phyloP scores from a whole-genome alignment of 2,797 vertebrate genomes.

The Paratrypauchen microcephalus region DNA sequence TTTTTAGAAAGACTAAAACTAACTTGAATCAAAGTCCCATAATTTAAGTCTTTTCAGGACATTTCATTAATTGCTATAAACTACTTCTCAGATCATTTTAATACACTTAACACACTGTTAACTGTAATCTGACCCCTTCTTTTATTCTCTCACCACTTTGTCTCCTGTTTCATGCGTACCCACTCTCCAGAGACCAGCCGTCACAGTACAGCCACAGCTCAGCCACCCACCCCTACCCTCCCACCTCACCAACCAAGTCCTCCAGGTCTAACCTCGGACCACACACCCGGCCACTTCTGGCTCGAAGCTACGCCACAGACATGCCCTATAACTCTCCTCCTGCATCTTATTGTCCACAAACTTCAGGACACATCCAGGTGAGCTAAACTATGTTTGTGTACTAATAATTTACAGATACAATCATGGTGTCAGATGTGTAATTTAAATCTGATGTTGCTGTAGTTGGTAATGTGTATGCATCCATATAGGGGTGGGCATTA shows the following conservation, averaged over 20 bases:
- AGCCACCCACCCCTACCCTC: slow-evolving; percentile 42
- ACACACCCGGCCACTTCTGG: slow-evolving; percentile 44
- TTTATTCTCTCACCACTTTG: slow-evolving; percentile 25
- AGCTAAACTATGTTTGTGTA: background rate
- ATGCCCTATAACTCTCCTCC: slow-evolving; percentile 35
- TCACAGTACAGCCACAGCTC: slow-evolving; percentile 43
- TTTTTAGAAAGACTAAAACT: too few species aligned
- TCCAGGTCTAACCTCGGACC: slow-evolving; percentile 68
- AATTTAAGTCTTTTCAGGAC: too few species aligned
- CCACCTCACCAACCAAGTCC: slow-evolving; percentile 68
- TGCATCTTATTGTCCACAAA: slow-evolving; percentile 22
- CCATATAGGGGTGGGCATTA: too few species aligned
- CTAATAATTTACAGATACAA: background rate
- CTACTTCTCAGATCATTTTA: background rate
- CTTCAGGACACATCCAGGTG: slow-evolving; percentile 31
- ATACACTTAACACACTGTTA: background rate
- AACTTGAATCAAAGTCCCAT: too few species aligned
- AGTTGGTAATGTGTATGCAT: background rate
- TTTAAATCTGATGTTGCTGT: too few species aligned
- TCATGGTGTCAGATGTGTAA: background rate
- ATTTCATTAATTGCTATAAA: background rate
- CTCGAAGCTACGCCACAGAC: slow-evolving; percentile 62
- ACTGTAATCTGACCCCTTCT: slow-evolving; percentile 42
- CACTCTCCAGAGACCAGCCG: slow-evolving; percentile 74
- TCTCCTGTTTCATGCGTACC: slow-evolving; percentile 44